These are phyloP conservation scores for Calliopsis andreniformis DNA, from an alignment of 1,140 invertebrate species.

Conservation along the genomic window DNA sequence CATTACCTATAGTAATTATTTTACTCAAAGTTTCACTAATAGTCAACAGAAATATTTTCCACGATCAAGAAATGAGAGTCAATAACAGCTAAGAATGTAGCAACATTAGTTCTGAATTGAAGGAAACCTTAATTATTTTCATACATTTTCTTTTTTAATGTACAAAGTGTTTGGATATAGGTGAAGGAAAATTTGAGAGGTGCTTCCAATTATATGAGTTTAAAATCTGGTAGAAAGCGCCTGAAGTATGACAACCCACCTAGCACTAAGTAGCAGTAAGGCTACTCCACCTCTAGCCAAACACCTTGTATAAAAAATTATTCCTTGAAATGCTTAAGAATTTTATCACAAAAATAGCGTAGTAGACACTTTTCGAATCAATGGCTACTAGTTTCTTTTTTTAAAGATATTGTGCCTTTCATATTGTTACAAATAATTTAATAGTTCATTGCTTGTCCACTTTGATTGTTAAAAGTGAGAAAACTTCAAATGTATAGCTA, in stretches of 20 bases:
- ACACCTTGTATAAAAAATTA: too few species aligned
- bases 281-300: too few species aligned
- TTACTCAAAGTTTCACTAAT: neutral
- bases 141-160: neutral
- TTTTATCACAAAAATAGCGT: slow-evolving; percentile 6
- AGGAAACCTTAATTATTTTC: neutral
- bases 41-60: neutral
- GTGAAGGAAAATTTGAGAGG: too few species aligned
- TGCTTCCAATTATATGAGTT: slow-evolving; percentile 5
- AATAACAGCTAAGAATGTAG: slow-evolving; percentile 4
- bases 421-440: slow-evolving; percentile 24
- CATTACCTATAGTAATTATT: slow-evolving; percentile 3
- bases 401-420: slow-evolving; percentile 35
- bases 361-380: slow-evolving; percentile 6
- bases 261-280: too few species aligned
- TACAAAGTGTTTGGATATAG: too few species aligned
- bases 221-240: too few species aligned
- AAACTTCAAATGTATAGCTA: slow-evolving; percentile 15
- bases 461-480: slow-evolving; percentile 26
- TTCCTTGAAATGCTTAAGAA: neutral
- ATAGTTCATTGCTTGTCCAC: slow-evolving; percentile 7
- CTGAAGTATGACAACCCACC: too few species aligned
- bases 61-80: slow-evolving; percentile 2
- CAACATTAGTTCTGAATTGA: neutral
- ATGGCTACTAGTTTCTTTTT: neutral